Base-by-base conservation (phyloP, 2,888 invertebrate species). In the Zeuzera pyrina region DNA sequence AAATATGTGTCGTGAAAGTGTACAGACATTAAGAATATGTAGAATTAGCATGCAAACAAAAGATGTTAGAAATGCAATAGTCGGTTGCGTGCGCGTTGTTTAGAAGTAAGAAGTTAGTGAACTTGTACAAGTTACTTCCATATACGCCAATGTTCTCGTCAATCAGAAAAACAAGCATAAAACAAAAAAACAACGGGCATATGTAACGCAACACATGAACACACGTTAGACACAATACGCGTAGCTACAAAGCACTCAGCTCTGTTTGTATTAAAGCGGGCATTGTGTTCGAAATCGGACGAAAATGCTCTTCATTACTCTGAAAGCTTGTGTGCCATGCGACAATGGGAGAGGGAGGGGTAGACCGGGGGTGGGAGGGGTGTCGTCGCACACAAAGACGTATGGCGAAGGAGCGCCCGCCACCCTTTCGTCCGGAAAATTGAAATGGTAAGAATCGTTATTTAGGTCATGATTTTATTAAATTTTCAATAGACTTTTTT, bases 261-360 rank as follows among this genome's bases (percentile, higher is more conserved):
- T 79, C 76, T 78, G 73, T 66, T 79, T 72, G 81, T 83, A 79
- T 78, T 79, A 83, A 76, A 79, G 74, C 70, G 57, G 40, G 59
- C 52, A 79, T 81, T 83, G 83, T 83, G 57, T 35, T 59, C 68
- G 53, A 72, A 84, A 84, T 84, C 81, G 83, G 79, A 83, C 84
- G 81, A 84, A 84, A 84, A 84, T 84, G 79, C 83, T 84, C 84
- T 84, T 84, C 84, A 84, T 84, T 84, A 84, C 78, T 73, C 70
- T 83, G 84, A 84, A 83, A 84, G 84, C 84, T 79, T 73, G 77
- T 76, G 73, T 81, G 77, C 77, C 68, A 67, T 73, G 69, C 73
- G 73, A 83, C 83, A 83, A 83, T 81, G 67, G 72, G 60, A 57
- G 58, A 51, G 45, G 57, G 57, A 58, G 59, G 56, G 53, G 35